phyloP scores from a whole-genome alignment of 2,113 vertebrate genomes.

The Deroptyus accipitrinus region DNA sequence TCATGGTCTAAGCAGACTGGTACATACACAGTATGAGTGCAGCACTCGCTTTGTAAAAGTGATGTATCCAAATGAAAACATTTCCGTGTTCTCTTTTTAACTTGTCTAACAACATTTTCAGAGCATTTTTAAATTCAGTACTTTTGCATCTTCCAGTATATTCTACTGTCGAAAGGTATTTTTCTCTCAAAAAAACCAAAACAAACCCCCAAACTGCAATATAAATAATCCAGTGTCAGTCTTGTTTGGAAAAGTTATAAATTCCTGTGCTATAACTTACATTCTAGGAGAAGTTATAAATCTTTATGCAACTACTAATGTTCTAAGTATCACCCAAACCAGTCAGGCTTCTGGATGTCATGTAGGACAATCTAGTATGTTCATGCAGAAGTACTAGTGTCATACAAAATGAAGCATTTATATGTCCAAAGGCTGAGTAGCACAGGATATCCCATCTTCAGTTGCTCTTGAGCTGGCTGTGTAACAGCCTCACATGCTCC shows the following conservation, averaged over 20 bases:
- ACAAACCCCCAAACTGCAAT: background rate
- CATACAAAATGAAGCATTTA: background rate
- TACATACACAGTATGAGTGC: background rate
- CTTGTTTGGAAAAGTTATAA: background rate
- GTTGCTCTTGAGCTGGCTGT: background rate
- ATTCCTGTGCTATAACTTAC: background rate
- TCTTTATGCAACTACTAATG: background rate
- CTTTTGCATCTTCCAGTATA: background rate
- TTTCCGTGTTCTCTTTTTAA: background rate
- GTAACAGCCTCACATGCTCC: background rate
- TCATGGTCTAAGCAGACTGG: background rate
- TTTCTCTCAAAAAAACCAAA: background rate
- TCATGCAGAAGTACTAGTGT: background rate
- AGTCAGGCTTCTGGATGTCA: background rate
- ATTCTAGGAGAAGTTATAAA: background rate
- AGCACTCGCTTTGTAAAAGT: slow-evolving; percentile 13
- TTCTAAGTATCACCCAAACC: background rate
- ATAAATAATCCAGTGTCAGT: background rate
- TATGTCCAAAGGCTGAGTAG: background rate
- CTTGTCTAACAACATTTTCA: background rate
- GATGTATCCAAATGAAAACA: background rate
- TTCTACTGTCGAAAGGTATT: background rate
- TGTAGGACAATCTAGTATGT: background rate
- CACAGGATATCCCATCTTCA: background rate
- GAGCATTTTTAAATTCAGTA: background rate